Conservation (phyloP, 2,113 vertebrate species). For the Ctenomys sociabilis region DNA sequence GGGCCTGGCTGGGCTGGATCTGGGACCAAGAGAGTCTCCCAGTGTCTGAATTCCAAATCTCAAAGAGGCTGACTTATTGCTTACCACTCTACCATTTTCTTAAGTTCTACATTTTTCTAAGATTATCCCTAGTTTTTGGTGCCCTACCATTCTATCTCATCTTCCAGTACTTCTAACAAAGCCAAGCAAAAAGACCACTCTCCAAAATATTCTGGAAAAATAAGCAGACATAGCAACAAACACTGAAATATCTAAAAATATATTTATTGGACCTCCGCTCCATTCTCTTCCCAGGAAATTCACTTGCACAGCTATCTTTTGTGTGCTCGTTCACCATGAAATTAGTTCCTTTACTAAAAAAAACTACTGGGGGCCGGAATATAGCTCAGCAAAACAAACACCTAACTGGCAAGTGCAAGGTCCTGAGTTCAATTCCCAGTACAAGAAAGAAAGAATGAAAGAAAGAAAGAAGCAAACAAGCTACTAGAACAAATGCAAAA, state of each 20-base stretch:
- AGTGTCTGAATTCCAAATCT: not conserved
- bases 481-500: not conserved
- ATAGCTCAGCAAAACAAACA: no score
- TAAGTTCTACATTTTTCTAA: not conserved
- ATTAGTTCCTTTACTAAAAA: not conserved
- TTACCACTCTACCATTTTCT: not conserved
- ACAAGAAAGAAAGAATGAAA: no score
- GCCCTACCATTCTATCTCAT: not conserved
- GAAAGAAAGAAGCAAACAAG: no score
- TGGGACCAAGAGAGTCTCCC: no score
- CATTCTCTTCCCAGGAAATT: not conserved
- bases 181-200: not conserved
- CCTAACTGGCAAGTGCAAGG: no score
- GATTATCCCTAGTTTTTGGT: not conserved
- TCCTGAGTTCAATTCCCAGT: no score
- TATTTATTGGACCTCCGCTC: not conserved
- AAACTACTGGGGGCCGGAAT: not conserved
- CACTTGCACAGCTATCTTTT: not conserved
- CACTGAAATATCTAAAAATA: not conserved
- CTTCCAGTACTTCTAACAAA: not conserved
- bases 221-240: not conserved
- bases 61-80: not conserved
- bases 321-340: not conserved
- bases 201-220: not conserved
- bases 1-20: no score